Evolutionary conservation across 2,888 invertebrate genomes (phyloP).

Genomic region (Gymnosoma rotundatum): DNA sequence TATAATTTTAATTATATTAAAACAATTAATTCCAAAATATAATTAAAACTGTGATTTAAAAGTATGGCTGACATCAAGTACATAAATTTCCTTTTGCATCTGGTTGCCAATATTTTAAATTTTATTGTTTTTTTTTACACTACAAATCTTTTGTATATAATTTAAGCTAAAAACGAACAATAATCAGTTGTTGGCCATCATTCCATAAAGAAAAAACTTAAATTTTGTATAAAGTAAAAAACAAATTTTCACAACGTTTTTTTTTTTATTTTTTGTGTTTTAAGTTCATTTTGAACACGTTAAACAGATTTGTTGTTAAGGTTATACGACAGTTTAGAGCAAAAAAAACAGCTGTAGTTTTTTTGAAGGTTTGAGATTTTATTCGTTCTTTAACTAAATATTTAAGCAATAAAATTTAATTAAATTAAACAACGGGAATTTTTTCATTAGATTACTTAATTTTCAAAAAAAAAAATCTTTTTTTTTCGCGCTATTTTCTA

Average conservation of each 20-base stretch:
- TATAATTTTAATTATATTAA: slow-evolving; percentile 26
- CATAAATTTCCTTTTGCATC: slow-evolving; percentile 61
- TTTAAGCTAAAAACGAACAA: slow-evolving; percentile 28
- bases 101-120: slow-evolving; percentile 18
- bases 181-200: slow-evolving; percentile 37
- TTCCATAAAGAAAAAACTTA: neutral
- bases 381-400: too few species aligned
- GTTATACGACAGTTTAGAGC: slow-evolving; percentile 59
- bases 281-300: slow-evolving; percentile 38
- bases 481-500: too few species aligned
- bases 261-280: slow-evolving; percentile 3
- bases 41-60: slow-evolving; percentile 24
- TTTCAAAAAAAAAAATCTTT: too few species aligned
- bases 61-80: slow-evolving; percentile 66
- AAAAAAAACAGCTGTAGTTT: slow-evolving; percentile 1
- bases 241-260: slow-evolving; percentile 29
- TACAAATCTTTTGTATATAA: slow-evolving; percentile 14
- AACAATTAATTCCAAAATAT: slow-evolving; percentile 34
- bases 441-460: too few species aligned
- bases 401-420: too few species aligned
- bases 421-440: too few species aligned
- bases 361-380: too few species aligned
- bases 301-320: slow-evolving; percentile 72
- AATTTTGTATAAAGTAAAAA: slow-evolving; percentile 15
- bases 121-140: slow-evolving; percentile 1